Base-by-base conservation (phyloP, 2,888 invertebrate genomes). In the Onchidella celtica region DNA sequence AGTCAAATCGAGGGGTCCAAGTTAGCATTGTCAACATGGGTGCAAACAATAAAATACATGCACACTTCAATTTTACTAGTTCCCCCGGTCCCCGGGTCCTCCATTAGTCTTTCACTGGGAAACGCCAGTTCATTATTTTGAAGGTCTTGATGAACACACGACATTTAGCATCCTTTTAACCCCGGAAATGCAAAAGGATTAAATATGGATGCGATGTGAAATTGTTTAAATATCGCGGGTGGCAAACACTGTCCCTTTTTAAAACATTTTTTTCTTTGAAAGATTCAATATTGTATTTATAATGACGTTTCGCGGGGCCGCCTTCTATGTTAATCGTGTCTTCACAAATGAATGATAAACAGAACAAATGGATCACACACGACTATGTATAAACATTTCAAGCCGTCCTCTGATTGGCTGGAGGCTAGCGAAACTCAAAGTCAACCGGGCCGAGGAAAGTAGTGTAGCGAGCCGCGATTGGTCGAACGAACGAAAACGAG, bases 281-380 rank as follows among this genome's bases (percentile, higher is more conserved):
- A 73, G 27, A 3, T 63, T 65, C 65, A 65, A 40, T 32, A 65
- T 75, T 75, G 75, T 75, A 63, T 75, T 75, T 65, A 32, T 47
- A 75, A 65, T 75, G 63, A 61, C 21, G 38, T 65, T 75, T 65
- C 65, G 47, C 27, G 27, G 74, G 57, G 57, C 24, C 65, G 36
- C 24, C 40, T 47, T 65, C 65, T 24, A 32, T 32, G 6, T 38
- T 75, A 63, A 74, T 61, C 75, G 27, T 21, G 63, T 24, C n/a
- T 40, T 40, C 65, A 63, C 65, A 47, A 65, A 65, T 32, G 63
- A 65, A 75, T 75, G 38, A 63, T 65, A 65, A 75, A 65, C 17
- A 75, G 40, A 65, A 40, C 32, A 73, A 73, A 73, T 73, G 47
- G 75, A 65, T 75, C 75, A 47, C 65, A 61, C 61, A 61, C 47